Evolutionary conservation across 1,140 invertebrate species (phyloP), one percentile per base, ranked within the genome.

Genomic region (Dendroctonus ponderosae): DNA sequence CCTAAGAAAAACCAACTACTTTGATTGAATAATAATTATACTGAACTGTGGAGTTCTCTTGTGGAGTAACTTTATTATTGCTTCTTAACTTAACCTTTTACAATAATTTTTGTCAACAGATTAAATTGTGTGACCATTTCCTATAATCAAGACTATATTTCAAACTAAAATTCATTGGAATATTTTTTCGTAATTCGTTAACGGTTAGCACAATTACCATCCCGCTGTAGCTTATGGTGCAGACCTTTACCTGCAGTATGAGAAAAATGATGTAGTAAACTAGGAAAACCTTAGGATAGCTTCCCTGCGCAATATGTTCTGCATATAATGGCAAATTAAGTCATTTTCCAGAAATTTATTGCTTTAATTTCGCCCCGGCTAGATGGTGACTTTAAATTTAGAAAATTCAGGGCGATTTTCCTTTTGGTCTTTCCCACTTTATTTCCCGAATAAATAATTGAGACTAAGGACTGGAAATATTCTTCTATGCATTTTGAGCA

Each of bases 301-400:
- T 39, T 50, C 39, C 6, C 26, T 7, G 37, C 9, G 59, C 46
- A 51, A 62, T 51, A 62, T 51, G 59, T 62, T 62, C 49, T 41
- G 59, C 7, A 52, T n/a, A 62, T 51, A 41, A 62, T 62, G 59
- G 59, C 49, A 62, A 62, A 62, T 62, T 62, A 62, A 62, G 59
- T 62, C 59, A 62, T 62, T 62, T 62, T 62, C 59, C 37, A 9
- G 41, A 44, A 62, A 62, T 62, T 62, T 62, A 62, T 62, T 62
- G 38, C 59, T 51, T 62, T 62, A 62, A 62, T 62, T 62, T 62
- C 52, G 9, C 49, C 48, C 41, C 50, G 43, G 14, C n/a, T 40
- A 60, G 49, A 11, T 40, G 46, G 59, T 62, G 59, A 62, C 49
- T 62, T 62, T 62, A 62, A 62, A 62, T 52, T 62, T 43, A 46